Conservation (phyloP, 64 coral and sea anemone species). For the Exaiptasia diaphana region DNA sequence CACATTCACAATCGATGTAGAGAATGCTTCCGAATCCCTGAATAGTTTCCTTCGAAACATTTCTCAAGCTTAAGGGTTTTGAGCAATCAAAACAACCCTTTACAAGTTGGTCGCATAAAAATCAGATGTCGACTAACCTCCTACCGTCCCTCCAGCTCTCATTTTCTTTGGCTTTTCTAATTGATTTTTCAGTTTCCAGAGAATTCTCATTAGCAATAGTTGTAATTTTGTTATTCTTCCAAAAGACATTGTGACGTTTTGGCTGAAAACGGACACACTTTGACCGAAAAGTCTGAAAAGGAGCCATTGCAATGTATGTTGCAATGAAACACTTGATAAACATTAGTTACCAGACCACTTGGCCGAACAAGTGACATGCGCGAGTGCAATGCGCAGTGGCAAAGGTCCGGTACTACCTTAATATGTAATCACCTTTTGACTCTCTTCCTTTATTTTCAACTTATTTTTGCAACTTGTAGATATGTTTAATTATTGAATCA, state of each 20-base stretch:
- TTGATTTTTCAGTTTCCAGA: background rate
- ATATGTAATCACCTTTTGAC: too few relatives aligned
- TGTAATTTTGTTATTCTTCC: background rate
- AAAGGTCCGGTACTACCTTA: too few relatives aligned
- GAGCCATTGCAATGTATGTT: background rate
- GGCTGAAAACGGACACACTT: background rate
- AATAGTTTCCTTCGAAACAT: slow-evolving; percentile 4
- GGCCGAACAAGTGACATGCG: background rate
- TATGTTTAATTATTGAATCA: too few relatives aligned
- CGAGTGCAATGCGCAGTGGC: background rate
- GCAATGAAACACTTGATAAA: background rate
- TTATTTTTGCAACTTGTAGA: too few relatives aligned
- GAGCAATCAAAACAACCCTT: slow-evolving; percentile 14
- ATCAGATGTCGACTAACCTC: slow-evolving; percentile 34
- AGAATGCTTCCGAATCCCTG: slow-evolving; percentile 37
- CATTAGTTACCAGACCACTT: background rate
- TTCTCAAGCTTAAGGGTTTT: slow-evolving; percentile 1
- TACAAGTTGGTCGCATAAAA: slow-evolving; percentile 19
- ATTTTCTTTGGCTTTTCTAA: background rate
- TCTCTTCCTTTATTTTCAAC: too few relatives aligned
- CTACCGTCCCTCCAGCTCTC: slow-evolving; percentile 20
- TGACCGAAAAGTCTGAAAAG: background rate
- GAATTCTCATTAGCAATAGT: background rate
- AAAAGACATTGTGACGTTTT: background rate
- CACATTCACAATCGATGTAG: slow-evolving; percentile 42